Evolutionary conservation across 2,888 invertebrate genomes (phyloP).

Genomic region (Amphipoea lucens): DNA sequence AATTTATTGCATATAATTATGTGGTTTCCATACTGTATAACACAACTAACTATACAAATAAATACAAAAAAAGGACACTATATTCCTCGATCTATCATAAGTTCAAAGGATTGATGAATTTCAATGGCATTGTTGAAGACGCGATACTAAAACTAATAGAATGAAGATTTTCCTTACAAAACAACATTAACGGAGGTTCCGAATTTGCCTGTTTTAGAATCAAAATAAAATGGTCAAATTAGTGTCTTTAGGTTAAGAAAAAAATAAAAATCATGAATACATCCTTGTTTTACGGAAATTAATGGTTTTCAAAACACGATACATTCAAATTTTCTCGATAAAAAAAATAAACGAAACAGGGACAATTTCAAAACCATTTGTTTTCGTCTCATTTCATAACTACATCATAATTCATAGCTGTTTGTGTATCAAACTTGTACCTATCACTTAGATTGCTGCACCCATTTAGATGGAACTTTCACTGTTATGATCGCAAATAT

Average conservation of each 20-base stretch:
- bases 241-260: too few relatives aligned
- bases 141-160: background rate
- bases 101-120: background rate
- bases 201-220: too few relatives aligned
- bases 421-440: background rate
- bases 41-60: too few relatives aligned
- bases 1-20: too few relatives aligned
- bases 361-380: background rate
- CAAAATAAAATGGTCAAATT: too few relatives aligned
- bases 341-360: background rate
- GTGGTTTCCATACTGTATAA: too few relatives aligned
- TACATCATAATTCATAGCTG: background rate
- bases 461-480: conserved; percentile 55
- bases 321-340: background rate
- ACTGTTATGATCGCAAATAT: conserved; percentile 36
- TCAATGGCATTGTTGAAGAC: background rate
- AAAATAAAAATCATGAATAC: too few relatives aligned
- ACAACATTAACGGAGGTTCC: too few relatives aligned
- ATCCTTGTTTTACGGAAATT: background rate
- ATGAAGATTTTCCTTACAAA: background rate
- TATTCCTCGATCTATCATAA: background rate
- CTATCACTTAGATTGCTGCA: conserved; percentile 42
- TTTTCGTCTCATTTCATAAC: background rate
- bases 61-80: background rate
- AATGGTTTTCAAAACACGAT: background rate